These are phyloP conservation scores for Andrena haemorrhoa DNA, from an alignment of 2,888 invertebrate genomes.

Conservation along the genomic window DNA sequence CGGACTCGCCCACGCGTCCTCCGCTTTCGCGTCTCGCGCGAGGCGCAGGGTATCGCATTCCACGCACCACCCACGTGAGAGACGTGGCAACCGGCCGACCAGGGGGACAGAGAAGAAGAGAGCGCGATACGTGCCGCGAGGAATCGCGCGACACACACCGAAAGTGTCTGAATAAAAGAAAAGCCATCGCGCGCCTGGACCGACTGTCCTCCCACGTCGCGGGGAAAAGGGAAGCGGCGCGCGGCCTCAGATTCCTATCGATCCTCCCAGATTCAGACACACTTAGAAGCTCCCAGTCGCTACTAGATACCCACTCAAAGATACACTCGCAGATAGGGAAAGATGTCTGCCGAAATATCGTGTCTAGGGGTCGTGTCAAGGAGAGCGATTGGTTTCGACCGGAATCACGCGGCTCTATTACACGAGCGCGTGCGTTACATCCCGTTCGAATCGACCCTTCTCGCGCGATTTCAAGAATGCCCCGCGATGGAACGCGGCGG, in stretches of 20 bases:
- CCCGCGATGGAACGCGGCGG: neutral
- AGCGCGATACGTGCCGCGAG: conserved; percentile 43
- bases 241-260: too few relatives aligned
- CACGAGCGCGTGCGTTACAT: neutral
- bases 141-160: conserved; percentile 25
- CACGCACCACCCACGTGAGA: conserved; percentile 57
- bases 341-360: too few relatives aligned
- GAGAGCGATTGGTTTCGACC: too few relatives aligned
- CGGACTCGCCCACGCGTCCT: conserved; percentile 40
- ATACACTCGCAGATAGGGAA: too few relatives aligned
- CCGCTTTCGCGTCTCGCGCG: conserved; percentile 54
- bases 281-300: too few relatives aligned
- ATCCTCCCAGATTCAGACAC: too few relatives aligned
- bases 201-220: too few relatives aligned
- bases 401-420: too few relatives aligned
- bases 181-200: conserved; percentile 23
- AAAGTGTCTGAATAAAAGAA: conserved; percentile 59
- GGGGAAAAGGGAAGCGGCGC: too few relatives aligned
- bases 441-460: neutral
- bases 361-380: too few relatives aligned
- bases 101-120: conserved; percentile 27
- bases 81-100: conserved; percentile 38
- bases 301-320: too few relatives aligned
- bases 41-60: conserved; percentile 59
- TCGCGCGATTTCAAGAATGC: conserved; percentile 4